phyloP scores from a whole-genome alignment of 2,797 vertebrate species.

The Betta splendens region DNA sequence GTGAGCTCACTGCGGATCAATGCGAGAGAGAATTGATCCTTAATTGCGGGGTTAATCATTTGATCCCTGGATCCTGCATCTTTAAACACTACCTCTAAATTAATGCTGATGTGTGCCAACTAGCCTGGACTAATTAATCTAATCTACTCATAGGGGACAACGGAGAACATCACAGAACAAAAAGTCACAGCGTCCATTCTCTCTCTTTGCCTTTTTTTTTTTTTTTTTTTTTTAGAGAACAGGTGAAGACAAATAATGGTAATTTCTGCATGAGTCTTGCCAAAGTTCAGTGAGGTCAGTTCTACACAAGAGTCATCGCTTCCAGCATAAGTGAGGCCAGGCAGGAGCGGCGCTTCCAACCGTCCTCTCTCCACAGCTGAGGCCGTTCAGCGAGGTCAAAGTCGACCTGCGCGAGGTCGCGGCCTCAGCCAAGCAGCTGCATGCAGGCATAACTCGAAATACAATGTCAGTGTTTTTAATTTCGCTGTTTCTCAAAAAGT shows the following conservation, averaged over 20 bases:
- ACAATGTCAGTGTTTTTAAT: constrained; percentile 10
- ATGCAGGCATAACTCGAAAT: constrained; percentile 20
- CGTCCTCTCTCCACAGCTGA: constrained; percentile 35
- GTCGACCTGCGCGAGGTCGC: constrained; percentile 46
- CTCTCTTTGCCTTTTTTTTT: background rate
- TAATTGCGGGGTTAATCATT: background rate
- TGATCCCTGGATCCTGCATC: background rate
- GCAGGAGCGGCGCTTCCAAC: constrained; percentile 25
- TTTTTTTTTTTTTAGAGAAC: too few species aligned
- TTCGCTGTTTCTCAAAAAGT: constrained; percentile 2
- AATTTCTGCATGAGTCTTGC: constrained; percentile 19
- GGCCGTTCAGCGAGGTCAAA: constrained; percentile 51
- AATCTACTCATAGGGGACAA: background rate
- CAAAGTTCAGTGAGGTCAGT: constrained; percentile 21
- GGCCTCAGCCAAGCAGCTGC: constrained; percentile 27
- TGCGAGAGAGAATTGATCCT: background rate
- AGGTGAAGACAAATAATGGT: constrained; percentile 14
- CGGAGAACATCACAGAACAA: background rate
- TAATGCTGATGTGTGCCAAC: background rate
- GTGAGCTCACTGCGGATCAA: background rate
- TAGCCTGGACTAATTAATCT: background rate
- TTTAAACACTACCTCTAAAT: background rate
- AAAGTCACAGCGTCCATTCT: background rate
- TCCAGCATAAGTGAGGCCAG: constrained; percentile 27
- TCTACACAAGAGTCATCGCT: constrained; percentile 2